A percentile compares a stretch with the other conserved stretches of the same genome.
These are phyloP conservation scores for Sorex fumeus DNA, from an alignment of 2,113 vertebrate species.

Conservation along the genomic window DNA sequence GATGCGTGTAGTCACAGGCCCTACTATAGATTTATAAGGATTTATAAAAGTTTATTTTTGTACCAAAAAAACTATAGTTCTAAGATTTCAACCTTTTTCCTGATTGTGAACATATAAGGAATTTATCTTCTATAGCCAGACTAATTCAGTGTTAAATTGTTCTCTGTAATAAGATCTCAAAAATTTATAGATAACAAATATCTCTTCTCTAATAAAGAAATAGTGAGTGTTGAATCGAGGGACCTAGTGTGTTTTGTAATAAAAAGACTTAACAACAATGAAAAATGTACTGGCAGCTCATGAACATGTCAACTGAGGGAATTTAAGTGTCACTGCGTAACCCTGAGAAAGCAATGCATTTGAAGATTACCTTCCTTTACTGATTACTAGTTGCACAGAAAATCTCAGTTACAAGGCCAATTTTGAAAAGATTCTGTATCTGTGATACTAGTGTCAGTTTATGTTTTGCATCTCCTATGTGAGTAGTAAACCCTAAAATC, in stretches of 20 bases:
- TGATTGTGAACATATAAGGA: constrained; percentile 24
- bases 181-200: constrained; percentile 17
- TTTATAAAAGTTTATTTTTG: constrained; percentile 50
- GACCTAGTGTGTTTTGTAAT: background rate
- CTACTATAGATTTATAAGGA: background rate
- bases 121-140: background rate
- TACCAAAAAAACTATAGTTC: background rate
- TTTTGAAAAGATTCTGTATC: background rate
- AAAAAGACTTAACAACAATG: background rate
- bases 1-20: background rate
- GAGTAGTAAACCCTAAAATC: background rate
- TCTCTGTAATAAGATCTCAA: constrained; percentile 17
- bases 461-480: background rate
- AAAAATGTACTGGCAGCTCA: background rate
- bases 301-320: background rate
- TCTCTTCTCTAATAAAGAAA: constrained; percentile 16
- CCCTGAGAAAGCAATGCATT: background rate
- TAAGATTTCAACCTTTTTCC: constrained; percentile 24
- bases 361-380: background rate
- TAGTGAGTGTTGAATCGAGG: background rate
- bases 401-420: background rate
- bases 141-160: background rate
- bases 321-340: background rate
- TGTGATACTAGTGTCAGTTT: background rate
- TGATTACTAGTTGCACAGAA: background rate